Base-by-base conservation (phyloP, 2,888 invertebrate species). In the Diarsia mendica region DNA sequence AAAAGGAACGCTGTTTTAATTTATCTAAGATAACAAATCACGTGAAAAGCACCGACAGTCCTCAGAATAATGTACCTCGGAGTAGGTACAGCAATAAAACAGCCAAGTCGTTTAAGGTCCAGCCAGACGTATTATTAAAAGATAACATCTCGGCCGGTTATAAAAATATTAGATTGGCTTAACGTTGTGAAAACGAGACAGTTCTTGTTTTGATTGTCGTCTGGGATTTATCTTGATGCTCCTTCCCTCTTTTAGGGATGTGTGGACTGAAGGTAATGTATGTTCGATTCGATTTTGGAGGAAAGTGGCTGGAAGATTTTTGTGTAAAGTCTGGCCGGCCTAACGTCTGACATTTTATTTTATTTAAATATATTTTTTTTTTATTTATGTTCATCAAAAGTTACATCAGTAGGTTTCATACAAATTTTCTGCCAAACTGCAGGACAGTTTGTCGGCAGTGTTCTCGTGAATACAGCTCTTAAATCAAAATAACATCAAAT, bases 141-240 rank as follows among this genome's bases (percentile, higher is more conserved):
- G 93, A 95, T 93, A 94, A 94, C 92, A 94, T 93, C 91, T 89
- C 89, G 88, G 83, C 67, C 53, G 87, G 82, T 89, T 91, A 91
- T 88, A 90, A 93, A 93, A 94, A 94, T 94, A 94, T 94, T 93
- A 92, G 93, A 94, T 93, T 93, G 91, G 91, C 80, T 91, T 85
- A 80, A 84, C 87, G 89, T 88, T 77, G 75, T 82, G 72, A 63
- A 49, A 72, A 84, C 80, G 81, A 78, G 86, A 86, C 82, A 87
- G 86, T 87, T 88, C 63, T 88, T 90, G 88, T 85, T 85, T 88
- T 89, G 73, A 83, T 82, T 72, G 77, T 78, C 72, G 69, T 75
- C 73, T 83, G 85, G 64, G 46, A 70, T 67, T 82, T 77, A 82
- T 82, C 77, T 85, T 71, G 72, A 82, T 80, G 39, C 4, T 28